These are phyloP conservation scores for Drosophila mimica DNA, from an alignment of 2,888 invertebrate genomes.

Conservation along the genomic window DNA sequence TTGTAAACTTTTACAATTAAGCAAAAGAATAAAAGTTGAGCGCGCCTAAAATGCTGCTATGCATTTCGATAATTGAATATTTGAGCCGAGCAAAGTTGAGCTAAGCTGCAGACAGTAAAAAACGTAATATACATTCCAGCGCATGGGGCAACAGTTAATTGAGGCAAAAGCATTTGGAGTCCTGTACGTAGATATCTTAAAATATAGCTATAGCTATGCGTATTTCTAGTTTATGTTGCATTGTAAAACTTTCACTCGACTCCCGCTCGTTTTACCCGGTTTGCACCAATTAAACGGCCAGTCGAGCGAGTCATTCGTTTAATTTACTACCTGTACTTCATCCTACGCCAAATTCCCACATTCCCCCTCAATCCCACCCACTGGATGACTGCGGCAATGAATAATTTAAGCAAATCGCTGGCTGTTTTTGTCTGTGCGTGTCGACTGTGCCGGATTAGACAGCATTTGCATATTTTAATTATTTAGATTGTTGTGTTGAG, in stretches of 20 bases:
- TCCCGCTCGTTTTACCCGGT: constrained; percentile 7
- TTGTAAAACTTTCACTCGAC: constrained; percentile 37
- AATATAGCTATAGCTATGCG: constrained; percentile 5
- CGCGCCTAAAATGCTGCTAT: constrained; percentile 46
- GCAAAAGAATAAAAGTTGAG: constrained; percentile 69
- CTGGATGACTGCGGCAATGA: constrained; percentile 73
- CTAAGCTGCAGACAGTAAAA: constrained; percentile 41
- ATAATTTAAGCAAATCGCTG: constrained; percentile 84
- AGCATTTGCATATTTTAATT: constrained; percentile 84
- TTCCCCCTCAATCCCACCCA: neutral
- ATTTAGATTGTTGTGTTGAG: constrained; percentile 80
- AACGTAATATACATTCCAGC: constrained; percentile 51
- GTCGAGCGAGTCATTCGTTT: constrained; percentile 76
- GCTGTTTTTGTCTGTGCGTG: constrained; percentile 68
- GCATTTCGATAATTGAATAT: constrained; percentile 77
- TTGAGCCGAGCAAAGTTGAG: constrained; percentile 29
- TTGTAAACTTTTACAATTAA: constrained; percentile 76
- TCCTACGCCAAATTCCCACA: neutral
- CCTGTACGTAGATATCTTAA: neutral
- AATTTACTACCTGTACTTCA: constrained; percentile 75
- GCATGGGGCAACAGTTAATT: constrained; percentile 48
- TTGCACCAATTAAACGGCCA: constrained; percentile 58
- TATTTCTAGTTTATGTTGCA: constrained; percentile 25
- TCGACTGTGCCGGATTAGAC: constrained; percentile 79
- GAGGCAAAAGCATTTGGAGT: constrained; percentile 30